Conservation (phyloP, 1,140 invertebrate genomes). For the Oreohelix idahoensis region DNA sequence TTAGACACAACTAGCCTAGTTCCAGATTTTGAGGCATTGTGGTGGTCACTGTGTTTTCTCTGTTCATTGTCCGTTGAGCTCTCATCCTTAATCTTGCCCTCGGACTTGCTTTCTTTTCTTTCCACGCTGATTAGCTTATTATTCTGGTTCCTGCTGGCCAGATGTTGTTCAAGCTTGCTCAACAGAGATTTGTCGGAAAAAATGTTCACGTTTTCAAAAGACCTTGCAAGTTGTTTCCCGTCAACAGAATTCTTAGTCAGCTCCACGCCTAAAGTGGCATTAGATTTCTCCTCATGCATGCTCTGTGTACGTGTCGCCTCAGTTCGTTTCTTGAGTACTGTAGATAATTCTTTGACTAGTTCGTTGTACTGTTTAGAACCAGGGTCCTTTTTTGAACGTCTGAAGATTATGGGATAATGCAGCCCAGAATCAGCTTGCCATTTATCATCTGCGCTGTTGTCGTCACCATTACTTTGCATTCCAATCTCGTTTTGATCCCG, state of each 20-base stretch:
- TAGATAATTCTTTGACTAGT: constrained; percentile 57
- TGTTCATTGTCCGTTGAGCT: not conserved
- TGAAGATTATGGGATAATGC: constrained; percentile 58
- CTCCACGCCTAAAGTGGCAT: not conserved
- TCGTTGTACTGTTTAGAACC: constrained; percentile 64
- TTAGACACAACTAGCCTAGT: not conserved
- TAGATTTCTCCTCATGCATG: constrained; percentile 38
- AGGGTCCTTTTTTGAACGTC: constrained; percentile 61
- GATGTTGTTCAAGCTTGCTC: constrained; percentile 60
- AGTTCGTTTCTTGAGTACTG: constrained; percentile 52
- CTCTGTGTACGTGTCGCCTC: constrained; percentile 22
- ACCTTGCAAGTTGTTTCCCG: constrained; percentile 43
- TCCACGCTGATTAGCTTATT: not conserved
- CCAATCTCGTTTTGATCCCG: not conserved
- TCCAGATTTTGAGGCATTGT: not conserved
- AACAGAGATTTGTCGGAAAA: constrained; percentile 61
- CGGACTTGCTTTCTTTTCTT: not conserved
- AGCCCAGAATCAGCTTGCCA: not conserved
- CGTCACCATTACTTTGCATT: not conserved
- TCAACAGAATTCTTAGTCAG: constrained; percentile 10
- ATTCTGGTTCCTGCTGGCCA: constrained; percentile 22
- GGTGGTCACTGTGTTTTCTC: not conserved
- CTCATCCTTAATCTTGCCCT: not conserved
- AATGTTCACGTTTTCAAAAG: constrained; percentile 50
- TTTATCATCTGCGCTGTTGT: not conserved